Base-by-base conservation (phyloP, 2,797 vertebrate genomes). In the Echeneis naucrates region DNA sequence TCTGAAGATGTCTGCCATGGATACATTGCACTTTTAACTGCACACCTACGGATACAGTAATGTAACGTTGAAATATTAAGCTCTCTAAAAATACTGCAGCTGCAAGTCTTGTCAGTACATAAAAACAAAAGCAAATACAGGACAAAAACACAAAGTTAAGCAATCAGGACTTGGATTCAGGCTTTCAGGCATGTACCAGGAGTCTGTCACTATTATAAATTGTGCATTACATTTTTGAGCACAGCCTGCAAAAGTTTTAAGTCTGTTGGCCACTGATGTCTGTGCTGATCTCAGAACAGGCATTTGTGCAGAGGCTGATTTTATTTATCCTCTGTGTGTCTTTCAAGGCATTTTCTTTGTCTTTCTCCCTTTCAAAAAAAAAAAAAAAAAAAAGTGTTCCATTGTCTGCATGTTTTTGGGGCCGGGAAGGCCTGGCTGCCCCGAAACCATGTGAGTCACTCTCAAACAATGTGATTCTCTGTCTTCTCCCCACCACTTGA, bases 381-480 rank as follows among this genome's bases (percentile, higher is more conserved):
- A n/a, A n/a, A n/a, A n/a, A n/a, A n/a, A n/a, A n/a, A n/a, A 74
- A 83, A 86, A 86, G 78, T 54, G 16, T 61, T 52, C 68, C 70
- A 82, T 87, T 86, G 90, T 90, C 53, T 68, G 63, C 26, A 21
- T 62, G 40, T 82, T 71, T 74, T 72, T 48, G 30, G 66, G 72
- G 65, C 72, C 37, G 8, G 63, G 71, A 66, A 78, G 63, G 64
- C 72, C 78, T 75, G 50, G 27, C 65, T 81, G 81, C 80, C 74
- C 74, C 59, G 66, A 72, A 84, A 86, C 80, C 85, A 81, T 85
- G 75, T 88, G 85, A 91, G 87, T 85, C 89, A 82, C 58, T 63
- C 38, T 27, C 57, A 37, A 69, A 92, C 87, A 92, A 92, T 84
- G 82, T 30, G 8, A 68, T 83, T 78, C 87, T 89, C 75, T 92